Conservation (phyloP, 2,797 vertebrate genomes). For the Chelonia mydas region DNA sequence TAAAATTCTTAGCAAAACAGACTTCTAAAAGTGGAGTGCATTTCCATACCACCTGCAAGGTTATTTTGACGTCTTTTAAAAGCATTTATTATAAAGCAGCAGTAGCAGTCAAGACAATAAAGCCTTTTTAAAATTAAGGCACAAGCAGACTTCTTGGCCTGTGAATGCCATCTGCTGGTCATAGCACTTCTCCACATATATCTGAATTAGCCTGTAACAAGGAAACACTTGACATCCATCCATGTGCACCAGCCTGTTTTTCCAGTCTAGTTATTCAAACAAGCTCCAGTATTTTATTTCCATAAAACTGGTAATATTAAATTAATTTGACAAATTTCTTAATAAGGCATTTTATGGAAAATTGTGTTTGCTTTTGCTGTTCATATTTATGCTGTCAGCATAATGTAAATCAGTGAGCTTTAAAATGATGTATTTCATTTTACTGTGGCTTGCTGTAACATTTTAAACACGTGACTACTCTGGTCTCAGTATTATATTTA, state of each 20-base stretch:
- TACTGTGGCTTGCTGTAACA: not conserved
- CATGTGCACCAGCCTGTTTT: not conserved
- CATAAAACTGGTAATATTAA: not conserved
- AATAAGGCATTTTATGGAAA: not conserved
- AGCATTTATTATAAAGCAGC: accelerated
- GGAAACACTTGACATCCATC: not conserved
- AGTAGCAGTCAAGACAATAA: accelerated
- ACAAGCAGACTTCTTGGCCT: not conserved
- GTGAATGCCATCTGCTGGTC: conserved; percentile 49
- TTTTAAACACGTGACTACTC: not conserved
- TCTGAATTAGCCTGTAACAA: not conserved
- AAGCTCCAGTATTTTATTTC: not conserved
- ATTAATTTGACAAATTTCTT: not conserved
- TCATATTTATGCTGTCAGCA: not conserved
- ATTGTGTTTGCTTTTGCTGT: not conserved
- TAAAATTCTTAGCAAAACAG: not conserved
- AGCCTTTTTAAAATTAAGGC: accelerated
- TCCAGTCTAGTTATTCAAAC: not conserved
- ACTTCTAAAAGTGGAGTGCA: not conserved
- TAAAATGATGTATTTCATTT: not conserved
- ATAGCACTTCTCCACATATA: not conserved
- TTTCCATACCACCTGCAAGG: not conserved
- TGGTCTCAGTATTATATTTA: not conserved
- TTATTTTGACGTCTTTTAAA: accelerated
- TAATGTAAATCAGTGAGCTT: not conserved